phyloP scores from a whole-genome alignment of 2,888 invertebrate genomes.

The Trypoxylon attenuatum region DNA sequence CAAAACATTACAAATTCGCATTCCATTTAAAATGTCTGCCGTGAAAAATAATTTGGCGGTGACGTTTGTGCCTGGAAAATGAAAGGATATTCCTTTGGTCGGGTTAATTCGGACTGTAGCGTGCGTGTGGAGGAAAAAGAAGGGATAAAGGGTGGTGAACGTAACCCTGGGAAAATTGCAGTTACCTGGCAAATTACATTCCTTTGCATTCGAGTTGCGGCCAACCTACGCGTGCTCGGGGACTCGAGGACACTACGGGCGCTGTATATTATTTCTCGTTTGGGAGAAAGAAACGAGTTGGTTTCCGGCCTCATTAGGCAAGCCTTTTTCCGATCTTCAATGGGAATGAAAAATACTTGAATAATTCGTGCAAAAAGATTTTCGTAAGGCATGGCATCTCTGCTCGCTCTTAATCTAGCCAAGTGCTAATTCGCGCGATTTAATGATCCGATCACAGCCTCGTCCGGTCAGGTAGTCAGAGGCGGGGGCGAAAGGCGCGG shows the following conservation, averaged over 20 bases:
- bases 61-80: too few species aligned
- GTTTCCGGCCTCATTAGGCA: conserved; percentile 10
- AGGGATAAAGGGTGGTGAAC: conserved; percentile 9
- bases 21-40: too few species aligned
- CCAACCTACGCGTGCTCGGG: conserved; percentile 1
- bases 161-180: conserved; percentile 40
- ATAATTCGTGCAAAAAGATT: background rate
- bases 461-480: background rate
- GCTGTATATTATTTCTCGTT: conserved; percentile 30
- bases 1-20: too few species aligned
- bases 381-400: too few species aligned
- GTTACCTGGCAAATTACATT: conserved; percentile 48
- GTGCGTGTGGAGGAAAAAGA: too few species aligned
- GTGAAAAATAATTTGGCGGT: too few species aligned
- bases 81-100: too few species aligned
- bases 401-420: too few species aligned
- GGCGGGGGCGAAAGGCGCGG: background rate
- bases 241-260: conserved; percentile 11
- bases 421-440: conserved; percentile 38
- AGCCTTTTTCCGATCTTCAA: conserved; percentile 6
- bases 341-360: conserved; percentile 8
- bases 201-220: conserved; percentile 27
- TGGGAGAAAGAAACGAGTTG: background rate
- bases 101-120: too few species aligned
- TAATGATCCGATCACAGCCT: background rate